Evolutionary conservation across 2,888 invertebrate genomes (phyloP).

Genomic region (Chirona hameri): DNA sequence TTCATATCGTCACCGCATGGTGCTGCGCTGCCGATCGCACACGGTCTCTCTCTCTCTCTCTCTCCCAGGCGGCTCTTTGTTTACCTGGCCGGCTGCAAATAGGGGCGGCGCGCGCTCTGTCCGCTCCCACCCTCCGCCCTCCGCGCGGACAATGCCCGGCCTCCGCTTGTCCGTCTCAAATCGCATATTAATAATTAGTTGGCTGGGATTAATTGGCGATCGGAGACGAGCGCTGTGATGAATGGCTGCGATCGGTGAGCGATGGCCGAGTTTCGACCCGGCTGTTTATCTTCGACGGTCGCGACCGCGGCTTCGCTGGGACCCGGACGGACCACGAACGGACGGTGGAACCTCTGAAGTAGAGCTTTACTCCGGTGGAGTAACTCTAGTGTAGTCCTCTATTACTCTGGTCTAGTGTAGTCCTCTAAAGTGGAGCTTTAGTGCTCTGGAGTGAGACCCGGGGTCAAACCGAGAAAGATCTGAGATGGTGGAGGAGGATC

Average conservation of each 20-base stretch:
- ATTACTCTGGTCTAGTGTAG: too few relatives aligned
- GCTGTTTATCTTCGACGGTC: background rate
- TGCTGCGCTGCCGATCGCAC: too few relatives aligned
- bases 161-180: background rate
- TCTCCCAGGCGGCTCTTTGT: background rate
- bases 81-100: background rate
- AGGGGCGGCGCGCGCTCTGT: background rate
- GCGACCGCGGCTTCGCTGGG: background rate
- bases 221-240: background rate
- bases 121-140: background rate
- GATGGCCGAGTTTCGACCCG: background rate
- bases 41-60: too few relatives aligned
- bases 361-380: too few relatives aligned
- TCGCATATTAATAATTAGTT: slow-evolving; percentile 25
- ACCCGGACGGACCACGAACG: background rate
- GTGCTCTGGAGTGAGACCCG: too few relatives aligned
- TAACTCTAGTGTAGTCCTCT: too few relatives aligned
- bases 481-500: too few relatives aligned
- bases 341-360: too few relatives aligned
- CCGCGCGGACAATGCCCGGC: background rate
- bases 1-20: too few relatives aligned
- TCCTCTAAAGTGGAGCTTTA: too few relatives aligned
- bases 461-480: too few relatives aligned
- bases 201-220: slow-evolving; percentile 22
- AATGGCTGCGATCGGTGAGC: background rate